Base-by-base conservation (phyloP, 2,888 invertebrate species). In the Rhagonycha fulva region DNA sequence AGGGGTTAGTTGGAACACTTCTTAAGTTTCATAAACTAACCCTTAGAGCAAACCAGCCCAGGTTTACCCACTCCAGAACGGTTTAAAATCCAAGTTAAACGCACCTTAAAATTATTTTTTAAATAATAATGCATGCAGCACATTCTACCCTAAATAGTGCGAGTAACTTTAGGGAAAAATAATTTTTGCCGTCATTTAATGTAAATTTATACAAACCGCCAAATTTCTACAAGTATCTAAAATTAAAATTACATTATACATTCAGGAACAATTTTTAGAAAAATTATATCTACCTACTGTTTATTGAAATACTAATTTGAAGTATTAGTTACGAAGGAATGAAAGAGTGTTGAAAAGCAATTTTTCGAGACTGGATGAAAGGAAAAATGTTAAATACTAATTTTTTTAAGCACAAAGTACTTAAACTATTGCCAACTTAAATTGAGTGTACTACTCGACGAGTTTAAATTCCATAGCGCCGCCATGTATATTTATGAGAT, bases 401-500 rank as follows among this genome's bases (percentile, higher is more conserved):
- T 47, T 47, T n/a, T 47, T 47, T 47, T 47, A 47, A 47, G 47
- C 47, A 47, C 47, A 47, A 47, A 47, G 47, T 47, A 47, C 47
- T 26, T 66, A n/a, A 66, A 66, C 63, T 66, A 66, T 66, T 66
- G 63, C 24, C 26, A 66, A 24, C 63, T 26, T 66, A 66, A 66
- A 66, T 66, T 66, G 63, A 66, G 63, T 66, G 63, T 24, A 66
- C 63, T 23, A 47, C 47, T 47, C 47, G 47, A 47, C 47, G 24
- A 26, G 63, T 66, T 66, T 66, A 66, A 74, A 74, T 74, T 70
- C 66, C 47, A 63, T 66, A 24, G 61, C 67, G 71, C 61, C 68
- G 26, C 71, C 24, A 71, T 75, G 75, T 75, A 71, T 75, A 75
- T 75, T 75, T 75, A 75, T 75, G 75, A 75, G 75, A 67, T 66